Conservation (phyloP, 2,113 vertebrate genomes). For the Nettapus auritus region DNA sequence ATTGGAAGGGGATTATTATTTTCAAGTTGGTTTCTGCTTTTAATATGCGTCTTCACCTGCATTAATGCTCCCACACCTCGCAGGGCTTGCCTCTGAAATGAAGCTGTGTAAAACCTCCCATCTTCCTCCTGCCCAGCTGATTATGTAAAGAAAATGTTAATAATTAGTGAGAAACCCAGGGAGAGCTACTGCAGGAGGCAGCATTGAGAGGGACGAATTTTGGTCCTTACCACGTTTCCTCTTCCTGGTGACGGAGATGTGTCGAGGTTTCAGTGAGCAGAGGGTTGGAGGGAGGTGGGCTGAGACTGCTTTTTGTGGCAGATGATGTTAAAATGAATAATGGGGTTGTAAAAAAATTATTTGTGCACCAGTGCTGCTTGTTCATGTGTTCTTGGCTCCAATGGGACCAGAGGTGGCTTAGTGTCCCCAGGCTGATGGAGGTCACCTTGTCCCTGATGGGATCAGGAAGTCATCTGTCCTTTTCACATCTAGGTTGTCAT, state of each 20-base stretch:
- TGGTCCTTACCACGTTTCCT: not conserved
- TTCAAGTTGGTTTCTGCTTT: not conserved
- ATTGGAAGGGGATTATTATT: not conserved
- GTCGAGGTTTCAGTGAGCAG: not conserved
- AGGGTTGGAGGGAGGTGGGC: not conserved
- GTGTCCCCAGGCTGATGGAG: not conserved
- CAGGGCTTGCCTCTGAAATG: not conserved
- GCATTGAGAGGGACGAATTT: not conserved
- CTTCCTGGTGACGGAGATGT: not conserved
- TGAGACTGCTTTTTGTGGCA: not conserved
- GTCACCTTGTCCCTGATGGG: not conserved
- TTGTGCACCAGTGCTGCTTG: not conserved
- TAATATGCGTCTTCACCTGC: not conserved
- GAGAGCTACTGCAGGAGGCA: not conserved
- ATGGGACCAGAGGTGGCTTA: not conserved
- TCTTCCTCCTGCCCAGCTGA: not conserved
- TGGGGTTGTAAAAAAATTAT: not conserved
- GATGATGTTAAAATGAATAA: not conserved
- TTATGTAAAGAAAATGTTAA: not conserved
- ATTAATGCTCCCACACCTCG: not conserved
- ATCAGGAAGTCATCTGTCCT: not conserved
- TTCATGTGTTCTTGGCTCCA: not conserved
- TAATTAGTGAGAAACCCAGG: not conserved
- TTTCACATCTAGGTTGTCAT: not conserved
- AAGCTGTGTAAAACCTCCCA: not conserved